Percentiles rank a stretch among this genome's conserved stretches.
These are phyloP conservation scores for Branchipolynoe longqiensis DNA, from an alignment of 2,888 invertebrate genomes.

Conservation along the genomic window DNA sequence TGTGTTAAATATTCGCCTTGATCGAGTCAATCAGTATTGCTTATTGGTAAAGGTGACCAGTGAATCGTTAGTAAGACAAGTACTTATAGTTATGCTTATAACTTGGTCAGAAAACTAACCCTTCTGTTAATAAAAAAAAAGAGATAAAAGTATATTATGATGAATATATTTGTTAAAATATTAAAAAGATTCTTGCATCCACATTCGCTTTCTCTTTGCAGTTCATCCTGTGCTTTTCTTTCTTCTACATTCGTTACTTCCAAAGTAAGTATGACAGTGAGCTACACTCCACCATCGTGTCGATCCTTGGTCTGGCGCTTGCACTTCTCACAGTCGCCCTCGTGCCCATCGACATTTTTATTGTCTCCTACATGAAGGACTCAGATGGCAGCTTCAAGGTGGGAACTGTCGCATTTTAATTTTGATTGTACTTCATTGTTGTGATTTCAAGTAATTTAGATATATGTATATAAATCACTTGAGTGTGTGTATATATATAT, in stretches of 20 bases:
- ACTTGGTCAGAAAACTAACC: no score
- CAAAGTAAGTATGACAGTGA: constrained; percentile 80
- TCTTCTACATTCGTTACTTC: constrained; percentile 79
- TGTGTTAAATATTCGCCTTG: no score
- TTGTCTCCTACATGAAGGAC: constrained; percentile 82
- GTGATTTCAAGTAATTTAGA: not conserved
- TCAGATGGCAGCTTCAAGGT: constrained; percentile 81
- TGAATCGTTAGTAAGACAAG: no score
- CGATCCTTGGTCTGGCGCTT: constrained; percentile 75
- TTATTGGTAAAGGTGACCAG: no score
- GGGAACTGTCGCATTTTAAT: constrained; percentile 53
- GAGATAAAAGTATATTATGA: no score
- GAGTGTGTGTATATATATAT: no score
- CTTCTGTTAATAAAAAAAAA: no score
- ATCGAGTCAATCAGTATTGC: no score
- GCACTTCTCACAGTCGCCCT: constrained; percentile 78
- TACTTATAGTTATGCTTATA: no score
- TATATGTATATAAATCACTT: not conserved
- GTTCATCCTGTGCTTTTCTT: constrained; percentile 80
- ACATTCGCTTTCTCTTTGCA: constrained; percentile 69
- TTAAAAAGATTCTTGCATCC: not conserved
- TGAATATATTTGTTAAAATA: not conserved
- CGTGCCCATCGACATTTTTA: constrained; percentile 82
- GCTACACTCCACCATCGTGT: constrained; percentile 74
- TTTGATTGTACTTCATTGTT: not conserved